Evolutionary conservation across 2,888 invertebrate species (phyloP), one percentile per base, ranked within the genome.

Genomic region (Omphaloscelis lunosa): DNA sequence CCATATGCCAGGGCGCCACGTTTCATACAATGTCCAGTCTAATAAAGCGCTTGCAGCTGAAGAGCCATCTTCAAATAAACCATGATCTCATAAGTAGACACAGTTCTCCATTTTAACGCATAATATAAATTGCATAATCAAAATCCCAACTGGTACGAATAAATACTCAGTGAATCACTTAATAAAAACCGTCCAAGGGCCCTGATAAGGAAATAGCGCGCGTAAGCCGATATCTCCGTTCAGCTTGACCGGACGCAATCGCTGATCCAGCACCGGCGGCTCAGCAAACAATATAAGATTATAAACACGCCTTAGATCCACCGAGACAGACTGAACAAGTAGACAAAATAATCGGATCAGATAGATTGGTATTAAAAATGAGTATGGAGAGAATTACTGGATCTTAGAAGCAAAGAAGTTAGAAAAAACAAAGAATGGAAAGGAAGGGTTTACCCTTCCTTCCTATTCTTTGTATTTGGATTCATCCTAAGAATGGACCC

Each of bases 191-290:
- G 72, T 77, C 71, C 87, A 85, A 86, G 85, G 82, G 87, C 82
- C 82, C 62, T 87, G 85, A 89, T 87, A 88, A 87, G 89, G 88
- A 89, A 89, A 78, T 87, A 48, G 77, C 74, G 68, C 79, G 65
- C 58, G 90, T 84, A 90, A 91, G 81, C 70, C 84, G 87, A 91
- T 90, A 91, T 83, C 88, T 86, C 78, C 87, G 90, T 90, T 90
- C 89, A 56, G 88, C 88, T 84, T 86, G 89, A 87, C 79, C 84
- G 83, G 75, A 71, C 85, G 76, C 68, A 82, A 70, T 79, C 84
- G 80, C 86, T 84, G 88, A 86, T 86, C 88, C 82, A 86, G 72
- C 83, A 71, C 75, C 66, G 48, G 68, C 79, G 75, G 73, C 72
- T 65, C 65, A 20, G 69, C 51, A 70, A 76, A 81, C 80, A 82